phyloP scores from a whole-genome alignment of 2,113 vertebrate species.

The Mormyrus lacerda region DNA sequence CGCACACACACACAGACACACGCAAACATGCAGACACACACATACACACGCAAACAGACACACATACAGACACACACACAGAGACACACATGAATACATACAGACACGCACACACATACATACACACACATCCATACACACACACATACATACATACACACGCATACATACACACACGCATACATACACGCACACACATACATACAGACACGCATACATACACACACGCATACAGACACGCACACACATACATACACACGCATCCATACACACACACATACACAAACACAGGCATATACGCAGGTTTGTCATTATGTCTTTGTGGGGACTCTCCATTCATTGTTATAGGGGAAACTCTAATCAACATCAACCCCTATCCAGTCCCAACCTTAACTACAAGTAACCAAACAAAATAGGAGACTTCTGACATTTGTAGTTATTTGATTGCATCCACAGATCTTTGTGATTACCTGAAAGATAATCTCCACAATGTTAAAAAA shows the following conservation, averaged over 20 bases:
- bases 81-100: constrained; percentile 14
- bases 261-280: neutral
- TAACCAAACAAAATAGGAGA: no score
- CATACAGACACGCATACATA: no score
- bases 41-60: constrained; percentile 11
- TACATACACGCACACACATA: neutral
- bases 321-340: no score
- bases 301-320: no score
- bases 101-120: neutral
- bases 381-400: no score
- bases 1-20: constrained; percentile 1
- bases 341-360: no score
- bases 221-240: neutral
- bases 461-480: no score
- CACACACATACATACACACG: neutral
- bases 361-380: no score
- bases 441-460: no score
- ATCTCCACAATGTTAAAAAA: no score
- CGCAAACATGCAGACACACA: neutral
- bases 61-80: neutral
- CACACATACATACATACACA: neutral
- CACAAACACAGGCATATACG: no score
- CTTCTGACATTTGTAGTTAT: no score
- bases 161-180: neutral
- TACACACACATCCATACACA: neutral